Conservation (phyloP, 2,888 invertebrate genomes). For the Folsomia candida region DNA sequence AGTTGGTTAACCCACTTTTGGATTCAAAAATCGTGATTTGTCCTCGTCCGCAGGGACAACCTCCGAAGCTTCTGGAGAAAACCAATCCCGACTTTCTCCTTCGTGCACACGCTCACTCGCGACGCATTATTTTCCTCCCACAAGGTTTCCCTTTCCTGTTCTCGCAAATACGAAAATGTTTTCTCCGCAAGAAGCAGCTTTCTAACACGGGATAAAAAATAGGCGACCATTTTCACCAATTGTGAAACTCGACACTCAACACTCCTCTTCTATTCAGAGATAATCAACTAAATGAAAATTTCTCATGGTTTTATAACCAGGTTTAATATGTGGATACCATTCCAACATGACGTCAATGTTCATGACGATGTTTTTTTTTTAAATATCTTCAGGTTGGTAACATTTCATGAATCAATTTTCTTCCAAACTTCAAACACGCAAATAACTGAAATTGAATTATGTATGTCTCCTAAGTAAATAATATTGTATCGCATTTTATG, state of each 20-base stretch:
- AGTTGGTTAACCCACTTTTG: not conserved
- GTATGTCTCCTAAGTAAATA: too few relatives aligned
- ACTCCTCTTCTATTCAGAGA: too few relatives aligned
- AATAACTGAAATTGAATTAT: too few relatives aligned
- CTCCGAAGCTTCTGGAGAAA: conserved; percentile 16
- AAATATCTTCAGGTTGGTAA: too few relatives aligned
- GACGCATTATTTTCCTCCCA: conserved; percentile 6
- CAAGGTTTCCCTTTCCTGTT: not conserved
- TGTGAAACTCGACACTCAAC: not conserved
- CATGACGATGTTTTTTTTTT: too few relatives aligned
- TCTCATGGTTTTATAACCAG: too few relatives aligned
- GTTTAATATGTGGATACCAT: too few relatives aligned
- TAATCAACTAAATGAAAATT: too few relatives aligned
- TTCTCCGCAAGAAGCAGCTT: not conserved
- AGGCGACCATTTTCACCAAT: not conserved
- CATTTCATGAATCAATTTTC: too few relatives aligned
- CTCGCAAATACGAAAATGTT: not conserved
- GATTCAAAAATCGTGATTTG: conserved; percentile 32
- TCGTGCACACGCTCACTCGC: not conserved
- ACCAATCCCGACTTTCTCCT: conserved; percentile 18
- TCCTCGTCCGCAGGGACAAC: conserved; percentile 18
- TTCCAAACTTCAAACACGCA: too few relatives aligned
- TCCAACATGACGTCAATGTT: too few relatives aligned
- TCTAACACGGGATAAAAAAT: not conserved
- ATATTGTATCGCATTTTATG: too few relatives aligned